Percentiles rank a stretch among this genome's conserved stretches.
phyloP scores from a whole-genome alignment of 1,140 invertebrate genomes.

The Ceratosolen fusciceps region DNA sequence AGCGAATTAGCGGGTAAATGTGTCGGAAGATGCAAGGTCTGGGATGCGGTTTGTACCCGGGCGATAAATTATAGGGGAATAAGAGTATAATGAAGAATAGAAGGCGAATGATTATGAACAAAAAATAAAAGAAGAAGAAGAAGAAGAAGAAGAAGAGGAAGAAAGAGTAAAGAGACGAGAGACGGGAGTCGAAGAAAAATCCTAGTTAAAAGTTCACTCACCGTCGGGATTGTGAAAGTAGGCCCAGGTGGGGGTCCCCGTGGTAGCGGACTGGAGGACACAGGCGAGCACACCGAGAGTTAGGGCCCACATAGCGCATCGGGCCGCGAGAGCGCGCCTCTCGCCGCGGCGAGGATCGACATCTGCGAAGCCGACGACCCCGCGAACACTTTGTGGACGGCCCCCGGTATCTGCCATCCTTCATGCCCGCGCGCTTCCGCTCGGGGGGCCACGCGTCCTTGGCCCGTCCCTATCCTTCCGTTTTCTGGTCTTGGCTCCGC shows the following conservation, averaged over 20 bases:
- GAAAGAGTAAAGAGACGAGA: neutral
- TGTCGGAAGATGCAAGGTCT: too few species aligned
- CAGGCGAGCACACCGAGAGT: conserved; percentile 83
- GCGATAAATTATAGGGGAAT: too few species aligned
- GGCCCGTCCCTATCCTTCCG: conserved; percentile 38
- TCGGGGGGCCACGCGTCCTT: conserved; percentile 10
- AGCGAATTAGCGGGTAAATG: too few species aligned
- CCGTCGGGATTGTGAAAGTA: conserved; percentile 79
- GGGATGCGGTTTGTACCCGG: too few species aligned
- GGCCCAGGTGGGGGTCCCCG: conserved; percentile 85
- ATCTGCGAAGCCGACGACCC: conserved; percentile 63
- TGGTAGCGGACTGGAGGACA: conserved; percentile 77
- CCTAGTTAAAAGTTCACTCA: conserved; percentile 59
- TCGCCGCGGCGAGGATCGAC: conserved; percentile 63
- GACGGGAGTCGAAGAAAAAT: neutral
- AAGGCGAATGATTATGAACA: neutral
- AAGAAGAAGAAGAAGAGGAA: neutral
- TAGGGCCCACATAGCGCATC: conserved; percentile 78
- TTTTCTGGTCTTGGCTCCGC: neutral
- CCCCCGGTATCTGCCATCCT: conserved; percentile 67
- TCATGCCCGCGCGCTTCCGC: conserved; percentile 59
- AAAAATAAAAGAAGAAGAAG: neutral
- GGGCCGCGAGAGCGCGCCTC: conserved; percentile 65
- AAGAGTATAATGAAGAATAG: too few species aligned
- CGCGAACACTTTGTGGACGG: conserved; percentile 65